These are phyloP conservation scores for Pegea sp. DNA, from an alignment of 23 tunicate species.

Conservation along the genomic window DNA sequence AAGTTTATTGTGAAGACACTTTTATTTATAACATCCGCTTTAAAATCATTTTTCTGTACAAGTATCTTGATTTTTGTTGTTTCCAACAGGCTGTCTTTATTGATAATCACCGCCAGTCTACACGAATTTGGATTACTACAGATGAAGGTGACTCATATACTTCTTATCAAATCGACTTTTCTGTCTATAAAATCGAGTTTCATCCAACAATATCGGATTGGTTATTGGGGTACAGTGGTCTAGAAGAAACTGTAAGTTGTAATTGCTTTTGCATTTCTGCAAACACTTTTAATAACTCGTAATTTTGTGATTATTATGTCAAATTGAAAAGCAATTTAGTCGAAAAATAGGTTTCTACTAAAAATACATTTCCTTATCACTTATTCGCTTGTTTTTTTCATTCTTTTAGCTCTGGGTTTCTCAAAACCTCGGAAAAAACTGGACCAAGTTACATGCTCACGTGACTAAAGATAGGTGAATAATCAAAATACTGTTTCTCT, in stretches of 20 bases:
- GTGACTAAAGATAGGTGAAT: conserved; percentile 56
- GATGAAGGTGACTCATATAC: conserved; percentile 49
- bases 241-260: background rate
- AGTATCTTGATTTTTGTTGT: too few species aligned
- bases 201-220: conserved; percentile 48
- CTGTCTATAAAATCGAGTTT: conserved; percentile 48
- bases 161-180: conserved; percentile 10
- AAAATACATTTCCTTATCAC: background rate
- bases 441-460: conserved; percentile 17
- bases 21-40: too few species aligned
- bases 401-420: conserved; percentile 37
- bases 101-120: conserved; percentile 16
- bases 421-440: conserved; percentile 27
- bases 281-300: background rate
- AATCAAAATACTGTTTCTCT: too few species aligned
- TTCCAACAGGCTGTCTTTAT: conserved; percentile 61
- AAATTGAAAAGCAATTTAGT: too few species aligned
- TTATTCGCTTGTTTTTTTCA: background rate
- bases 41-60: too few species aligned
- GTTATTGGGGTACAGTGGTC: conserved; percentile 58
- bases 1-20: too few species aligned
- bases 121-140: conserved; percentile 45
- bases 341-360: background rate
- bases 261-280: background rate
- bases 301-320: background rate